These are phyloP conservation scores for Drosophila paranaensis DNA, from an alignment of 2,888 invertebrate species.

Conservation along the genomic window DNA sequence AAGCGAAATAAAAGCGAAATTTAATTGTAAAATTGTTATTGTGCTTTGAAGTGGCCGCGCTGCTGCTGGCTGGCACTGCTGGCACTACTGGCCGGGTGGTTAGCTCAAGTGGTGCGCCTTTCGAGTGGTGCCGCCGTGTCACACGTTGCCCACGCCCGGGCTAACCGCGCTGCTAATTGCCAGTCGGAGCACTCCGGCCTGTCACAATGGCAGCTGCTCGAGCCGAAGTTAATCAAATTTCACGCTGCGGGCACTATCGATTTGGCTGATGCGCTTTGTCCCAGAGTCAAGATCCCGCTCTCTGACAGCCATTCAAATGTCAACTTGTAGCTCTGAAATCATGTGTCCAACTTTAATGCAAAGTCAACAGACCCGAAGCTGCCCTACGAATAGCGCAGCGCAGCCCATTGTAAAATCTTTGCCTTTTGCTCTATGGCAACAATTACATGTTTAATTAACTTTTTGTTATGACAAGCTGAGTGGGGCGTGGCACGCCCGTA, in stretches of 20 bases:
- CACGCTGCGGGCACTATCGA: neutral
- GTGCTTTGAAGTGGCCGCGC: conserved; percentile 51
- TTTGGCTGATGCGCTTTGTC: neutral
- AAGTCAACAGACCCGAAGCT: conserved; percentile 17
- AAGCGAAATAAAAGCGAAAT: conserved; percentile 72
- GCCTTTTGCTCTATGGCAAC: conserved; percentile 54
- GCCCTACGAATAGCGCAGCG: conserved; percentile 15
- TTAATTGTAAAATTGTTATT: conserved; percentile 79
- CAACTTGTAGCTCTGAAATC: neutral
- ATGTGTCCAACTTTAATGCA: neutral
- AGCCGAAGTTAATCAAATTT: conserved; percentile 35
- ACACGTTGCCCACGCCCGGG: conserved; percentile 25
- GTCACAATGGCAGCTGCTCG: conserved; percentile 31
- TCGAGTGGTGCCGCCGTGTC: conserved; percentile 42
- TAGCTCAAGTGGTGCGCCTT: conserved; percentile 32
- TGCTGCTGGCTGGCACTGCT: neutral
- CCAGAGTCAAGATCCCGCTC: neutral
- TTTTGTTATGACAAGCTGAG: conserved; percentile 68
- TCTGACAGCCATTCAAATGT: neutral
- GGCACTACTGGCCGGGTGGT: neutral
- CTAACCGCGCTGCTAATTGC: conserved; percentile 59
- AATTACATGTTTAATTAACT: conserved; percentile 79
- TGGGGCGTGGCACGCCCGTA: conserved; percentile 20
- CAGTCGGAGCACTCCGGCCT: conserved; percentile 30
- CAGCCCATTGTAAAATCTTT: conserved; percentile 47